Evolutionary conservation across 2,888 invertebrate genomes (phyloP), one percentile per base, ranked within the genome.

Genomic region (Adelphocoris suturalis): DNA sequence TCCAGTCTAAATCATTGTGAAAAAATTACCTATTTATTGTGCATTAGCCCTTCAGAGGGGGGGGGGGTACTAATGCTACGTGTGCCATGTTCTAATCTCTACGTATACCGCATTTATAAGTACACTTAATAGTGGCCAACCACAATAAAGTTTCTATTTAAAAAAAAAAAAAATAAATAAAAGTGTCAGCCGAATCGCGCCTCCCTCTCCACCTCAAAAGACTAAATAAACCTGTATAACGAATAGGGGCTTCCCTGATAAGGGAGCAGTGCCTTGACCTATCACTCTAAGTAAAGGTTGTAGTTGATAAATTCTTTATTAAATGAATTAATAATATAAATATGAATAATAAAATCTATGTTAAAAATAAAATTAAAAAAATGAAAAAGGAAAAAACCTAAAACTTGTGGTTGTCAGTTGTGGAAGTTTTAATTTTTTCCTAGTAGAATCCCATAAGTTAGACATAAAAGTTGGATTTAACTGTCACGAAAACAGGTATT

Each of bases 221-320:
- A 52, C 52, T 52, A 52, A 19, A 76, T 76, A 16, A 37, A 27
- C 11, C 37, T 9, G 27, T 11, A 27, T 76, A 37, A 37, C 19
- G 80, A 82, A 48, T 52, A 82, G 52, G 52, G 47, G 52, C 52
- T 16, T 52, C 47, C 52, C 27, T 82, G 82, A 9, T 52, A 57
- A 86, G 86, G 86, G 68, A 86, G 19, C 86, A 86, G 68, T 68
- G 86, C 86, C 86, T 86, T 86, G 86, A 61, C 28, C 57, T 84
- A 57, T 61, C n/a, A 61, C 61, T 9, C 19, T 61, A 61, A 61
- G n/a, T 9, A 61, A 19, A 19, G 61, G 61, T 19, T 3, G 16
- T 61, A 61, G 61, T 19, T 19, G 61, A 61, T 61, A 19, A 61
- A 61, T 61, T 61, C 61, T 61, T 61, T 19, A 80, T 47, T 37